These are phyloP conservation scores for Oscheius sp. DNA, from an alignment of 1,140 invertebrate species.

Conservation along the genomic window DNA sequence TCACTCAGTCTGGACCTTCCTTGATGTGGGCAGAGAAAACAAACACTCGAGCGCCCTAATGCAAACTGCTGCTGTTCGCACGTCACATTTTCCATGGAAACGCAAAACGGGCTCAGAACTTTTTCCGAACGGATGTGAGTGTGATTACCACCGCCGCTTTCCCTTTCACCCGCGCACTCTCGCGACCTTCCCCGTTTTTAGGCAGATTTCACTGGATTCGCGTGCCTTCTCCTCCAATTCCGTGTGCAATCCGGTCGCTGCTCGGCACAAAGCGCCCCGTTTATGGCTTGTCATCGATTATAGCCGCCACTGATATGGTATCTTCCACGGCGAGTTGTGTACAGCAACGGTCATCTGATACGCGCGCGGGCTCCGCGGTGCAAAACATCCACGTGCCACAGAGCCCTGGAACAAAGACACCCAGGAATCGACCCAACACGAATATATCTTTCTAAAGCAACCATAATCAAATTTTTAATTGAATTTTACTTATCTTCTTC, in stretches of 20 bases:
- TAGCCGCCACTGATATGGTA: conserved; percentile 6
- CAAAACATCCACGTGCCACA: not conserved
- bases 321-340: not conserved
- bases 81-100: not conserved
- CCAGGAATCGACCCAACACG: too few species aligned
- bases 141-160: not conserved
- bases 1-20: not conserved
- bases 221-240: not conserved
- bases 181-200: not conserved
- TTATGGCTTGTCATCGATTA: conserved; percentile 14
- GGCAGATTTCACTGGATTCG: not conserved
- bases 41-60: conserved; percentile 5
- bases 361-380: not conserved
- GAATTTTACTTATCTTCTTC: too few species aligned
- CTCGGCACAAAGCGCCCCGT: not conserved
- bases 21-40: conserved; percentile 1
- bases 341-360: conserved; percentile 4
- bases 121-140: not conserved
- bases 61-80: conserved; percentile 6
- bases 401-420: too few species aligned
- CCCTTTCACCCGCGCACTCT: not conserved
- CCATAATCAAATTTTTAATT: too few species aligned
- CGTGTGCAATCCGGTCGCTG: not conserved
- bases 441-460: too few species aligned
- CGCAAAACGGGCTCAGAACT: not conserved